phyloP scores from a whole-genome alignment of 2,888 invertebrate genomes.

The Ptychoptera contaminata region DNA sequence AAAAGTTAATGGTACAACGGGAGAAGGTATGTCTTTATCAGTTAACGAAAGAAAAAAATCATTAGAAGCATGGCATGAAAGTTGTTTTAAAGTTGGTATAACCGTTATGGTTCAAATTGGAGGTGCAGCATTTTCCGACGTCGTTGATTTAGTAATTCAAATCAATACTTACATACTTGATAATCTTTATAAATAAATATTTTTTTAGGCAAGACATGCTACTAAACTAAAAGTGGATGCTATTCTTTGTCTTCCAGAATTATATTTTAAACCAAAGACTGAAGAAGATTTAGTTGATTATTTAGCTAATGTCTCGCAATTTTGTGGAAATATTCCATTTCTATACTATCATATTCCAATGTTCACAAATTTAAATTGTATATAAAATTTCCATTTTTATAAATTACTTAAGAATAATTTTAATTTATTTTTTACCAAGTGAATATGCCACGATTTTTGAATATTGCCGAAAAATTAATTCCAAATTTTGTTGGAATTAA shows the following conservation, averaged over 20 bases:
- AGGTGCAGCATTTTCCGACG: slow-evolving; percentile 49
- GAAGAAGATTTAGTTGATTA: slow-evolving; percentile 47
- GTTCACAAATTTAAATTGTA: slow-evolving; percentile 55
- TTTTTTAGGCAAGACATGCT: slow-evolving; percentile 41
- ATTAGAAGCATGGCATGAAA: slow-evolving; percentile 46
- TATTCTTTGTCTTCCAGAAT: slow-evolving; percentile 55
- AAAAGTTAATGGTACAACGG: slow-evolving; percentile 64
- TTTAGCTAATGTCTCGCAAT: slow-evolving; percentile 45
- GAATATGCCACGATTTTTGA: slow-evolving; percentile 53
- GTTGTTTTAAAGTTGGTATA: slow-evolving; percentile 36
- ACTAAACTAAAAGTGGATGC: slow-evolving; percentile 47
- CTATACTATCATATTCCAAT: slow-evolving; percentile 72
- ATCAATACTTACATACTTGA: slow-evolving; percentile 9
- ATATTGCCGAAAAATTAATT: slow-evolving; percentile 41
- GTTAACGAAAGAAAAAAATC: slow-evolving; percentile 48
- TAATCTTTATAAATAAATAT: slow-evolving; percentile 22
- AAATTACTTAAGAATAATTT: neutral
- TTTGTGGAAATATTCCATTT: slow-evolving; percentile 60
- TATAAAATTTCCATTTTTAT: slow-evolving; percentile 25
- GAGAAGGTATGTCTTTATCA: slow-evolving; percentile 55
- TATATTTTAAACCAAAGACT: slow-evolving; percentile 54
- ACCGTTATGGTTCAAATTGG: slow-evolving; percentile 59
- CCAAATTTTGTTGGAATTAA: slow-evolving; percentile 71
- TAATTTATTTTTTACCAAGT: slow-evolving; percentile 36
- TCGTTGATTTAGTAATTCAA: slow-evolving; percentile 42